These are phyloP conservation scores for Drosophila melanica DNA, from an alignment of 1,140 invertebrate genomes.

Conservation along the genomic window DNA sequence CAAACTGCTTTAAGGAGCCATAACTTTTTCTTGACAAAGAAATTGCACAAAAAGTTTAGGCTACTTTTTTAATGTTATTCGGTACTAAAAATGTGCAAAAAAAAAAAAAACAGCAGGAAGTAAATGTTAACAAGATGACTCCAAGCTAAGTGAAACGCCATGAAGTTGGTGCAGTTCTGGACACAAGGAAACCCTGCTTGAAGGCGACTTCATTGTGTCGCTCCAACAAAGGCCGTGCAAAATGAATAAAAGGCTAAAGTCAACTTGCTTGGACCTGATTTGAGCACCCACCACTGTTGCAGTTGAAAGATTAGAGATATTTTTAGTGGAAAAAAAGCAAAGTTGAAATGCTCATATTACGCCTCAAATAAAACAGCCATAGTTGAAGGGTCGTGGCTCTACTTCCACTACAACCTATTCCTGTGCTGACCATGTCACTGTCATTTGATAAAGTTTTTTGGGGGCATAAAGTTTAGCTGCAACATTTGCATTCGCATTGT, in stretches of 20 bases:
- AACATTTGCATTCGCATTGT: conserved; percentile 76
- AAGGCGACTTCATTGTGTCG: conserved; percentile 35
- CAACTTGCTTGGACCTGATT: conserved; percentile 22
- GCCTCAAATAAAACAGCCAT: conserved; percentile 52
- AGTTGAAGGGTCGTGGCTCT: conserved; percentile 17
- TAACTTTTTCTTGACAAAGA: conserved; percentile 49
- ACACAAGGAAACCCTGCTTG: conserved; percentile 9
- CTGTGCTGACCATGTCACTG: conserved; percentile 44
- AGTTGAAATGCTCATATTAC: conserved; percentile 54
- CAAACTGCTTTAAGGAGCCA: conserved; percentile 65
- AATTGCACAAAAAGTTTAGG: conserved; percentile 51
- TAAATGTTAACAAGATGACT: conserved; percentile 78
- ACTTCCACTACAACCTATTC: conserved; percentile 1
- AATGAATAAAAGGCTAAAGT: conserved; percentile 18
- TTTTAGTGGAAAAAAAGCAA: conserved; percentile 9
- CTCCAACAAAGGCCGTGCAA: conserved; percentile 19
- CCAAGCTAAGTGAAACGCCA: conserved; percentile 18
- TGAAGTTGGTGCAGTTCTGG: not conserved
- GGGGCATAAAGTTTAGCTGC: conserved; percentile 79
- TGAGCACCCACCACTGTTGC: conserved; percentile 3
- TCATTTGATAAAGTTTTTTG: conserved; percentile 77
- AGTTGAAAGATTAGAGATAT: not conserved
- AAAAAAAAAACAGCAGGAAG: conserved; percentile 43
- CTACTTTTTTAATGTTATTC: conserved; percentile 68
- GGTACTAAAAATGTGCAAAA: conserved; percentile 35